phyloP scores from a whole-genome alignment of 37 sponge, comb jelly and placozoan genomes.

The Beroe ovata region DNA sequence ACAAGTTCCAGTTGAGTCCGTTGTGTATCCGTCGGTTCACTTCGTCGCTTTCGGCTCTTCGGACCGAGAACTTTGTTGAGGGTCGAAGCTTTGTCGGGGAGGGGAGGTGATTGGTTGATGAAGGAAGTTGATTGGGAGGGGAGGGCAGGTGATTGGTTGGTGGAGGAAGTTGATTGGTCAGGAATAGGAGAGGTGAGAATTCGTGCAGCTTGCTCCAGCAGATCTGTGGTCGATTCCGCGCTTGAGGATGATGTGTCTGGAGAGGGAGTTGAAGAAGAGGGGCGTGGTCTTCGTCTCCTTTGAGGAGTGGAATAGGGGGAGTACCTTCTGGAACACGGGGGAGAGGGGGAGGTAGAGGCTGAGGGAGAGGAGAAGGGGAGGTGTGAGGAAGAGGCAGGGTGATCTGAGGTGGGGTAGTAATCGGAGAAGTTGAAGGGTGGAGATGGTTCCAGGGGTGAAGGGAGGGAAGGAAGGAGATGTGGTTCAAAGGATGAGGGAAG shows the following conservation, averaged over 20 bases:
- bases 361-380: no score
- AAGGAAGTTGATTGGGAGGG: no score
- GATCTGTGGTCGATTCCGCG: background rate
- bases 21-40: slow-evolving; percentile 5
- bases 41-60: background rate
- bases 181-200: background rate
- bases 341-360: background rate
- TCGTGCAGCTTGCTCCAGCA: background rate
- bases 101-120: background rate
- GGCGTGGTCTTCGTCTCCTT: background rate
- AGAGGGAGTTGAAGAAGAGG: background rate
- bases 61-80: background rate
- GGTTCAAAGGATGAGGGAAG: no score
- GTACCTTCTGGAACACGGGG: background rate
- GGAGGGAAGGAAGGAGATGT: background rate
- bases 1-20: slow-evolving; percentile 9
- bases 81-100: background rate
- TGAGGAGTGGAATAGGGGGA: background rate
- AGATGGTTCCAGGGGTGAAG: no score
- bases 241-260: background rate
- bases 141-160: no score
- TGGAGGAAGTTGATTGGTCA: no score
- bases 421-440: no score
- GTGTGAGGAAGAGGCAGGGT: no score
- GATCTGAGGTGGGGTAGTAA: no score